A percentile compares a stretch with the other conserved stretches of the same genome.
phyloP scores from a whole-genome alignment of 1,140 invertebrate genomes.

The Drosophila pruinosa region DNA sequence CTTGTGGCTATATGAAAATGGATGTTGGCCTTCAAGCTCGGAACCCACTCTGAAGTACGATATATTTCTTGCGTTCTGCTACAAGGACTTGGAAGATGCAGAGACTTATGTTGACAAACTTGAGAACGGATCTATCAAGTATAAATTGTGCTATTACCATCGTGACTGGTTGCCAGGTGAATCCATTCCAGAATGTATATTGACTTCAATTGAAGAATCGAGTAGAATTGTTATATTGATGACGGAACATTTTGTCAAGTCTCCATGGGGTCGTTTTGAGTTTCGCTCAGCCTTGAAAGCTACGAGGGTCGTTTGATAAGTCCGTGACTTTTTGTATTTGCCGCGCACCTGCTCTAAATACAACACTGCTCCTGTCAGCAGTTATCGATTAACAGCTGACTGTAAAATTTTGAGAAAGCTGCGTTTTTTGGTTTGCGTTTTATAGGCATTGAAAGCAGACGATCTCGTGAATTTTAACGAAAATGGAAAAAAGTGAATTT shows the following conservation, averaged over 20 bases:
- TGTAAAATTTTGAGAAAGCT: too few relatives aligned
- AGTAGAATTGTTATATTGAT: background rate
- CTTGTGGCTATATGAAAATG: background rate
- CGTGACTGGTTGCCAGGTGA: conserved; percentile 1
- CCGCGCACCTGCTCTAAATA: too few relatives aligned
- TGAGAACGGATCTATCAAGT: background rate
- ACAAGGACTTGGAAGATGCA: background rate
- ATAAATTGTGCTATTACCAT: conserved; percentile 3
- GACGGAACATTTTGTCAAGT: background rate
- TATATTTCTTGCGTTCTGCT: background rate
- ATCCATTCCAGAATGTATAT: background rate
- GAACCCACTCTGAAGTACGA: background rate
- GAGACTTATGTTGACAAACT: background rate
- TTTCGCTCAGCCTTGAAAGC: background rate
- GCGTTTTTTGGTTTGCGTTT: too few relatives aligned
- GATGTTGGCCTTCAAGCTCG: background rate
- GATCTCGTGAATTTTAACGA: too few relatives aligned
- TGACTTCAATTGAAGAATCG: background rate
- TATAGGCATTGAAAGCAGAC: too few relatives aligned
- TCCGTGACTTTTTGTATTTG: too few relatives aligned
- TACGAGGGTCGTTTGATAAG: too few relatives aligned
- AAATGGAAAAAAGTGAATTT: too few relatives aligned
- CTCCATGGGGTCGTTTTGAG: conserved; percentile 1
- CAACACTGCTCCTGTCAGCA: too few relatives aligned
- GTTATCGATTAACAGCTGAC: too few relatives aligned